These are phyloP conservation scores for Anomalospiza imberbis DNA, from an alignment of 2,797 vertebrate species.

Conservation along the genomic window DNA sequence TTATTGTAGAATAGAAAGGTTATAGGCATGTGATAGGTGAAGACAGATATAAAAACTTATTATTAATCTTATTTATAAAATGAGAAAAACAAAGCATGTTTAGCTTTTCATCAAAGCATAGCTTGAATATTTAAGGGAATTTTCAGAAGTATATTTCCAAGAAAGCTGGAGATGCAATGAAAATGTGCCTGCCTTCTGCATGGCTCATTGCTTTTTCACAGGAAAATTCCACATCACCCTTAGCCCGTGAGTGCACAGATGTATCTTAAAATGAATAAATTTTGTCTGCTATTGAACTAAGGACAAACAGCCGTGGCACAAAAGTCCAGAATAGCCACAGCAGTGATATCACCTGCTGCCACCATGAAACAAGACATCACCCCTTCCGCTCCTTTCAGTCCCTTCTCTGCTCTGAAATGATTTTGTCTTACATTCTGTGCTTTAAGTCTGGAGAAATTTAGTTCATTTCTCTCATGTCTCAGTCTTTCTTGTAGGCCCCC, in stretches of 20 bases:
- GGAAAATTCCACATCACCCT: not conserved
- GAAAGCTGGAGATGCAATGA: not conserved
- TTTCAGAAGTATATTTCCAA: not conserved
- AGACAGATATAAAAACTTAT: not conserved
- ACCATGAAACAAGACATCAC: not conserved
- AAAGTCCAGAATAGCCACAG: not conserved
- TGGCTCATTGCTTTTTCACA: not conserved
- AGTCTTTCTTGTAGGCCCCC: not conserved
- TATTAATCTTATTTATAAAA: not conserved
- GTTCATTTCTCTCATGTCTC: not conserved
- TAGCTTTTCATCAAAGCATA: not conserved
- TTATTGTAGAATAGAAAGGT: not conserved
- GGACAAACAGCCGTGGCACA: not conserved
- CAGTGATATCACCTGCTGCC: not conserved
- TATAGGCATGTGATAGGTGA: not conserved
- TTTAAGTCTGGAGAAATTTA: not conserved
- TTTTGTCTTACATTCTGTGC: not conserved
- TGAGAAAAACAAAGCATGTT: not conserved
- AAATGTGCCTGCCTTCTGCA: not conserved
- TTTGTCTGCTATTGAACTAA: not conserved
- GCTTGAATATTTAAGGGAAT: not conserved
- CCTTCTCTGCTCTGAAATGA: not conserved
- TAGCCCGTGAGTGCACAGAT: constrained; percentile 20
- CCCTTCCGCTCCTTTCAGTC: not conserved
- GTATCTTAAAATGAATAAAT: not conserved